Conservation (phyloP, 2,888 invertebrate genomes). For the Drosophila ezoana region DNA sequence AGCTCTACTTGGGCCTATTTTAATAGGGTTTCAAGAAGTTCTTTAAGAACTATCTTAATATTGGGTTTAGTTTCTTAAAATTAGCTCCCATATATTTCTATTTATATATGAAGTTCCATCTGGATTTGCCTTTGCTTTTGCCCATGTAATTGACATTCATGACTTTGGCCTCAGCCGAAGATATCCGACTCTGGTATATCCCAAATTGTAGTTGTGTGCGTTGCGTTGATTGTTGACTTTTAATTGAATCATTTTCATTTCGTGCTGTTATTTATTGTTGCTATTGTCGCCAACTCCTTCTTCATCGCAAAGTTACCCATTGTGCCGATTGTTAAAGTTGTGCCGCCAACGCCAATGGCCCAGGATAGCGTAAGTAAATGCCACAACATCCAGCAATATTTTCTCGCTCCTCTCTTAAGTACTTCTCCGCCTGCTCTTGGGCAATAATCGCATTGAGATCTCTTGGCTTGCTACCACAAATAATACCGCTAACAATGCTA, state of each 20-base stretch:
- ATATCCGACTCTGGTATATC: background rate
- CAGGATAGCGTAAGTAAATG: conserved; percentile 76
- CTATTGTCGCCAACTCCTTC: conserved; percentile 50
- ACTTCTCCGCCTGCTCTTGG: conserved; percentile 7
- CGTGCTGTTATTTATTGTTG: conserved; percentile 52
- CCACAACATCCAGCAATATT: conserved; percentile 34
- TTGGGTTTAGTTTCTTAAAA: too few species aligned
- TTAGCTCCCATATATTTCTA: too few species aligned
- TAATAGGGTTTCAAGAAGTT: too few species aligned
- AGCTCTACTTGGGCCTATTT: too few species aligned
- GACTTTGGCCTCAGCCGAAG: conserved; percentile 14
- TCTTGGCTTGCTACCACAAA: conserved; percentile 44
- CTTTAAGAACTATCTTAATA: too few species aligned
- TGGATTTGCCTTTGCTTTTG: background rate
- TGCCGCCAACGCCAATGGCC: conserved; percentile 72
- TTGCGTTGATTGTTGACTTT: conserved; percentile 52
- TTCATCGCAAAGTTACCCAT: conserved; percentile 77
- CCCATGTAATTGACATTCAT: conserved; percentile 24
- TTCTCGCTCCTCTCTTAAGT: conserved; percentile 22
- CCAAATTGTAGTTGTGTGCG: conserved; percentile 21
- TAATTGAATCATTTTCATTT: conserved; percentile 64
- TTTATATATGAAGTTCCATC: too few species aligned
- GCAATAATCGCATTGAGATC: conserved; percentile 20
- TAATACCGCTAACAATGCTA: conserved; percentile 41
- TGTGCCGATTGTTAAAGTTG: conserved; percentile 77